These are phyloP conservation scores for Sphaerophoria taeniata DNA, from an alignment of 2,888 invertebrate genomes.

Conservation along the genomic window DNA sequence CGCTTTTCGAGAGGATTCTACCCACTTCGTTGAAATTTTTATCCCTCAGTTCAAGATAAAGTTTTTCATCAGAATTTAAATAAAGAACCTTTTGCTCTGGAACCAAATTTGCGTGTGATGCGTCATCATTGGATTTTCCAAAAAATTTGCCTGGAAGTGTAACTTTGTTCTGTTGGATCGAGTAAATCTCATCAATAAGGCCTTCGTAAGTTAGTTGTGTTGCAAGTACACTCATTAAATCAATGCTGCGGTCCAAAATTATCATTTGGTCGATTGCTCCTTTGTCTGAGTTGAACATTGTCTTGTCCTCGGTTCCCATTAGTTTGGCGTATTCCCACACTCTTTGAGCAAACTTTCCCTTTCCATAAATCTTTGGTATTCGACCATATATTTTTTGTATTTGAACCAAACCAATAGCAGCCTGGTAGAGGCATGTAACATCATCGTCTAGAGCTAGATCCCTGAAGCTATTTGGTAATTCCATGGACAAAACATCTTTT, in stretches of 20 bases:
- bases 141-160: slow-evolving; percentile 94
- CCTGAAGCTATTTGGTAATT: slow-evolving; percentile 90
- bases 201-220: slow-evolving; percentile 99
- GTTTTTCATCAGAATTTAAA: slow-evolving; percentile 94
- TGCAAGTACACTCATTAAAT: slow-evolving; percentile 95
- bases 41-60: slow-evolving; percentile 95
- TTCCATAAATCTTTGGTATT: slow-evolving; percentile 94
- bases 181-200: slow-evolving; percentile 97
- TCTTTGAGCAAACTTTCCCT: slow-evolving; percentile 93
- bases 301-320: slow-evolving; percentile 86
- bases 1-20: slow-evolving; percentile 92
- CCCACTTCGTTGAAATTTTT: slow-evolving; percentile 97
- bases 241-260: slow-evolving; percentile 94
- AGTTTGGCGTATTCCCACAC: slow-evolving; percentile 94
- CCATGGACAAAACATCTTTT: slow-evolving; percentile 96
- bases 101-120: slow-evolving; percentile 74
- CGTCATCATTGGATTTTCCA: slow-evolving; percentile 85
- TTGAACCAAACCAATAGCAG: slow-evolving; percentile 93
- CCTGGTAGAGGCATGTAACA: slow-evolving; percentile 93
- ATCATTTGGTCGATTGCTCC: slow-evolving; percentile 93
- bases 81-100: slow-evolving; percentile 89
- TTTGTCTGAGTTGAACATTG: slow-evolving; percentile 83
- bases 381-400: slow-evolving; percentile 95
- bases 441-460: slow-evolving; percentile 96
- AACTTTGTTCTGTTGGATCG: slow-evolving; percentile 91